These are phyloP conservation scores for Pammene aurita DNA, from an alignment of 2,888 invertebrate genomes.

Conservation along the genomic window DNA sequence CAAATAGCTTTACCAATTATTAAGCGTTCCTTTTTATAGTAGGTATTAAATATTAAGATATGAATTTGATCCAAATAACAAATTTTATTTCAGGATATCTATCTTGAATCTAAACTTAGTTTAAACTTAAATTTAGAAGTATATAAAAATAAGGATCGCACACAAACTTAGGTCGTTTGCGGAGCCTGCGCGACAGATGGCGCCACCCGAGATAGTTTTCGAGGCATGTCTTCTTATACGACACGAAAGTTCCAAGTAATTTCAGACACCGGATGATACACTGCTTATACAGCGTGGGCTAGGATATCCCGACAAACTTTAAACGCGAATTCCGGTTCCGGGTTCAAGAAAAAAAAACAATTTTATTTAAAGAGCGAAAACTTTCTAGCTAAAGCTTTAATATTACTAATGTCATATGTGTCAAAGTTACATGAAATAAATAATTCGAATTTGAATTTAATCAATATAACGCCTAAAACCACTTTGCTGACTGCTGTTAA, in stretches of 20 bases:
- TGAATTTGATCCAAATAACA: too few species aligned
- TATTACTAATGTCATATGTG: too few species aligned
- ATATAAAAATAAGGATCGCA: conserved; percentile 19
- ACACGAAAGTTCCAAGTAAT: conserved; percentile 52
- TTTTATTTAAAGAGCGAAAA: too few species aligned
- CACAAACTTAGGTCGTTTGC: conserved; percentile 44
- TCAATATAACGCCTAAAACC: too few species aligned
- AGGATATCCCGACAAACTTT: not conserved
- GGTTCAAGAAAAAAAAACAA: not conserved
- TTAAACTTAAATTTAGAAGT: conserved; percentile 15
- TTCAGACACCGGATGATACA: conserved; percentile 49
- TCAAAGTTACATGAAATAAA: too few species aligned
- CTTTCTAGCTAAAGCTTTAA: too few species aligned
- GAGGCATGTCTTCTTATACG: conserved; percentile 52
- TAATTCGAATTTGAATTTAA: too few species aligned
- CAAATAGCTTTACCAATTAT: too few species aligned
- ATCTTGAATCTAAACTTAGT: not conserved
- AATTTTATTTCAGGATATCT: too few species aligned
- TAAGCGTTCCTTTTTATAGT: too few species aligned
- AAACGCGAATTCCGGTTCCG: not conserved
- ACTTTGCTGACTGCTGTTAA: too few species aligned
- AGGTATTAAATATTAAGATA: too few species aligned
- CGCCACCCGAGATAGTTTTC: conserved; percentile 48
- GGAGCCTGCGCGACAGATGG: conserved; percentile 48
- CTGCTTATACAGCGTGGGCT: conserved; percentile 9